Evolutionary conservation across 2,797 vertebrate genomes (phyloP).

Genomic region (Alectoris magna): DNA sequence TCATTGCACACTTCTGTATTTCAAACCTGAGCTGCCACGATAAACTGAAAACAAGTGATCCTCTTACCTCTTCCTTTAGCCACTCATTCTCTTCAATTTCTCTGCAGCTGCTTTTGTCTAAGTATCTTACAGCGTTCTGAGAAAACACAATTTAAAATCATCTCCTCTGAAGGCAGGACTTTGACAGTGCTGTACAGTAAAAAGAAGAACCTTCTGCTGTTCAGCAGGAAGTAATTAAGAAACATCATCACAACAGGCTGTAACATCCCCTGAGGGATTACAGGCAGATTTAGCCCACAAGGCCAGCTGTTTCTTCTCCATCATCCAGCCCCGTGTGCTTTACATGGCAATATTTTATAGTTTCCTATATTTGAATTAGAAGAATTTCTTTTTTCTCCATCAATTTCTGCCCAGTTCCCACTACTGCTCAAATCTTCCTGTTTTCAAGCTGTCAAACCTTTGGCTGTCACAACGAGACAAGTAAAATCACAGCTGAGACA

Average conservation of each 20-base stretch:
- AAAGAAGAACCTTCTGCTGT: not conserved
- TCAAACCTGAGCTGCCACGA: not conserved
- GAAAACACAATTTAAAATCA: slow-evolving; percentile 52
- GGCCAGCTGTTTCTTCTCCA: slow-evolving; percentile 36
- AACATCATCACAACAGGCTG: not conserved
- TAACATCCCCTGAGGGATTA: slow-evolving; percentile 25
- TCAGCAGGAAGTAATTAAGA: slow-evolving; percentile 37
- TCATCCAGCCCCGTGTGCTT: not conserved
- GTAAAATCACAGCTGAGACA: not conserved
- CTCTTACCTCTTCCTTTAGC: slow-evolving; percentile 83
- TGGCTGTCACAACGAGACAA: not conserved
- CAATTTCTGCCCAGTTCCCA: not conserved
- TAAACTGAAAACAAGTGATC: not conserved
- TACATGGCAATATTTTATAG: not conserved
- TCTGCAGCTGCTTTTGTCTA: slow-evolving; percentile 69
- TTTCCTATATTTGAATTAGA: slow-evolving; percentile 2
- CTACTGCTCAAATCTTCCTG: not conserved
- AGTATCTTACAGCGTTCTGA: slow-evolving; percentile 79
- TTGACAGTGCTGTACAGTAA: not conserved
- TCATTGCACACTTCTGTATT: rapidly evolving
- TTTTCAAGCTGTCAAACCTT: slow-evolving; percentile 7
- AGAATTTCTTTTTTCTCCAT: not conserved
- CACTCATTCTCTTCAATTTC: slow-evolving; percentile 82
- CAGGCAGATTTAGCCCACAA: slow-evolving; percentile 22
- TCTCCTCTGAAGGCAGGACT: not conserved